These are phyloP conservation scores for Peribatodes rhomboidaria DNA, from an alignment of 2,888 invertebrate genomes.

Conservation along the genomic window DNA sequence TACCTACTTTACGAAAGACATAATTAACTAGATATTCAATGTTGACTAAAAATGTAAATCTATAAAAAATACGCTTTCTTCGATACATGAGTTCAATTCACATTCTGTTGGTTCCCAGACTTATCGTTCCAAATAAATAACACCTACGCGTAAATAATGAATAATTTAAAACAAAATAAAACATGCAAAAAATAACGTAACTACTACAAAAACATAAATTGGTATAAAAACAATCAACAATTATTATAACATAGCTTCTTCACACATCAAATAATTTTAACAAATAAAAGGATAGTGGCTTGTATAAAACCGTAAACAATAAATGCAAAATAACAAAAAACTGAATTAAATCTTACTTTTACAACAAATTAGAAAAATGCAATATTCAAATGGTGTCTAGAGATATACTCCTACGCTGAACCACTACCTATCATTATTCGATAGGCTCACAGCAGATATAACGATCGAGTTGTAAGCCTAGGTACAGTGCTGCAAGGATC, in stretches of 20 bases:
- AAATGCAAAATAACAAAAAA: not conserved
- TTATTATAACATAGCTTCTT: no score
- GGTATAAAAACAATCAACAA: no score
- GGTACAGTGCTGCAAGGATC: no score
- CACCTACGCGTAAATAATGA: slow-evolving; percentile 42
- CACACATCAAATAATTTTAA: no score
- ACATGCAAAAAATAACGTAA: no score
- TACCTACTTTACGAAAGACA: slow-evolving; percentile 8
- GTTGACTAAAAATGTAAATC: slow-evolving; percentile 50
- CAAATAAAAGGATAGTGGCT: not conserved
- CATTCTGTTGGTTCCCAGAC: slow-evolving; percentile 46
- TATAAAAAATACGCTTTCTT: slow-evolving; percentile 67
- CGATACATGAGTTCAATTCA: slow-evolving; percentile 45
- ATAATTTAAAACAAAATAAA: not conserved
- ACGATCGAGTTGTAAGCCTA: not conserved
- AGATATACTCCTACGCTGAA: not conserved
- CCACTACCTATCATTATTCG: not conserved
- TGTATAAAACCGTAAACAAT: no score
- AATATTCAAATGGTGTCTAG: no score
- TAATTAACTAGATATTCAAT: slow-evolving; percentile 8
- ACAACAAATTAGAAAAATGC: no score
- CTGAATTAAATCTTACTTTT: not conserved
- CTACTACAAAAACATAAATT: not conserved
- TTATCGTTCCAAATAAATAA: slow-evolving; percentile 49
- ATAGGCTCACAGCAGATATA: not conserved